These are phyloP conservation scores for Ceriagrion tenellum DNA, from an alignment of 2,888 invertebrate genomes.

Conservation along the genomic window DNA sequence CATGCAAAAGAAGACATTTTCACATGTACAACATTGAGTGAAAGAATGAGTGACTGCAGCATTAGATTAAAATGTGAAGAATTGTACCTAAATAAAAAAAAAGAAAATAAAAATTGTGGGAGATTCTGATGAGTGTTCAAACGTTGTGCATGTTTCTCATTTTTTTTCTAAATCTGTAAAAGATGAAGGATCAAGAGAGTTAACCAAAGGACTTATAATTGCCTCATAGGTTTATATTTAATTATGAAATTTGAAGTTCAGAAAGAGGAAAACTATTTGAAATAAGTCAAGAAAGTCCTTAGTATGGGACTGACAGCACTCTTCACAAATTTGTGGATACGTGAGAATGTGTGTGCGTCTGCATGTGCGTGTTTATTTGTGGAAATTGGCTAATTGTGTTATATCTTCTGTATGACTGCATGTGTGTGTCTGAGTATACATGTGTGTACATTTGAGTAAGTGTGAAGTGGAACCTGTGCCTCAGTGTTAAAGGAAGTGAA, in stretches of 20 bases:
- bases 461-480: conserved; percentile 48
- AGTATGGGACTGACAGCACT: conserved; percentile 1
- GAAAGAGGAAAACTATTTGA: conserved; percentile 9
- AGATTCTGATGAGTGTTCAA: conserved; percentile 14
- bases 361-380: neutral
- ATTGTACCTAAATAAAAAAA: neutral
- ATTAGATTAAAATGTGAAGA: conserved; percentile 19
- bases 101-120: neutral
- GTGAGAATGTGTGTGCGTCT: neutral
- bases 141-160: conserved; percentile 4
- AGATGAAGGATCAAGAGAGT: neutral
- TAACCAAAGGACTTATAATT: neutral
- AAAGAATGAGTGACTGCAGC: conserved; percentile 52
- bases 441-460: neutral
- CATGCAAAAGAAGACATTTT: conserved; percentile 36
- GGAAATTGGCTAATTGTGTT: neutral
- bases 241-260: neutral
- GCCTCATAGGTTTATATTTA: neutral
- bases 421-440: neutral
- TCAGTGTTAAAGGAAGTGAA: conserved; percentile 22
- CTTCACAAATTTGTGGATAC: conserved; percentile 20
- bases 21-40: neutral
- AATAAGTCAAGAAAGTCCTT: neutral
- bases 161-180: neutral
- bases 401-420: neutral